Base-by-base conservation (phyloP, 2,888 invertebrate species). In the Eupithecia subfuscata region DNA sequence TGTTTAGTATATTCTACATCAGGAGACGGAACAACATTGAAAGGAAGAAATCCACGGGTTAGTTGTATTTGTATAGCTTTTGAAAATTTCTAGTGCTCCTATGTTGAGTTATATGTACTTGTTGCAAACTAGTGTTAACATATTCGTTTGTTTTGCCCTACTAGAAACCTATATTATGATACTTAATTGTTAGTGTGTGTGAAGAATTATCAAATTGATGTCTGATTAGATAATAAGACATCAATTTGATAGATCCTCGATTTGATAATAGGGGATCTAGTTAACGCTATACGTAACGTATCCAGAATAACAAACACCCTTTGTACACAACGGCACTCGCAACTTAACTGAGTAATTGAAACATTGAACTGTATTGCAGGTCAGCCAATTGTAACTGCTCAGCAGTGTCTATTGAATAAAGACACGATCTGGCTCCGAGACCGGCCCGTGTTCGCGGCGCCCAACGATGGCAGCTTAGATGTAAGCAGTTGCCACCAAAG, bases 391-490 rank as follows among this genome's bases (percentile, higher is more conserved):
- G 93, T 94, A 79, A 94, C 94, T 80, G 94, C 94, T 72, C 94
- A 94, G 83, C 94, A 94, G 84, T 94, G 94, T 86, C 86, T 95
- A 87, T 90, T 95, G 88, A 94, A 95, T 90, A 95, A 95, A 88
- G 94, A 95, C 85, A 94, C 94, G 78, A 94, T 95, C 84, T 95
- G 94, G 94, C 86, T 95, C 72, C 88, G 94, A 81, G 94, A 95
- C 71, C 88, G 94, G 79, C 93, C 94, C 48, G 90, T 93, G 76
- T 94, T 94, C 82, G 91, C 92, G 45, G 85, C 93, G 37, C 90
- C 92, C 14, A 90, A 87, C 72, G 93, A 94, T 80, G 86, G 89
- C 65, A 87, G 88, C 80, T 82, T 93, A 78, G 93, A 94, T 75
- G 89, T 92, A 45, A 89, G 88, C 85, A 93, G 90, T 82, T 95